Percentiles rank a stretch among this genome's conserved stretches.
Evolutionary conservation across 2,113 vertebrate species (phyloP).

Genomic region (Theropithecus gelada): DNA sequence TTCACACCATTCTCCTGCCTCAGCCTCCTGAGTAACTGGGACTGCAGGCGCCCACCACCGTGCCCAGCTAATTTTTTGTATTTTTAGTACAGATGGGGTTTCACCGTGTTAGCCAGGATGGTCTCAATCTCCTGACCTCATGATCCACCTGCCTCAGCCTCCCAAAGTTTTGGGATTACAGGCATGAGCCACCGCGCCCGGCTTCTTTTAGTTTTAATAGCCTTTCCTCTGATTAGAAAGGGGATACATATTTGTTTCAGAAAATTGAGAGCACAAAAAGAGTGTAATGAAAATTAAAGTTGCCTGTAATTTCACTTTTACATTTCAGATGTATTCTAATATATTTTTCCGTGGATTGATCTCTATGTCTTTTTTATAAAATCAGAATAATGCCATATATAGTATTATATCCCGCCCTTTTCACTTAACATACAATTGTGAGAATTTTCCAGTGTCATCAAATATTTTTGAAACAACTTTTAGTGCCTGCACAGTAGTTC

Average conservation of each 20-base stretch:
- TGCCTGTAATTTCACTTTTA: not conserved
- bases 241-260: not conserved
- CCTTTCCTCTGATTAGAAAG: not conserved
- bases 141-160: too few relatives aligned
- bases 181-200: too few relatives aligned
- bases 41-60: too few relatives aligned
- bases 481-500: too few relatives aligned
- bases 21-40: too few relatives aligned
- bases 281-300: not conserved
- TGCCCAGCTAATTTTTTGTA: too few relatives aligned
- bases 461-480: not conserved
- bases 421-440: not conserved
- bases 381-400: not conserved
- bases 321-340: not conserved
- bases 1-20: too few relatives aligned
- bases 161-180: too few relatives aligned
- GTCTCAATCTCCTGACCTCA: too few relatives aligned
- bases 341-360: not conserved
- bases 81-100: too few relatives aligned
- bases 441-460: not conserved
- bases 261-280: not conserved
- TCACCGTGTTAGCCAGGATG: too few relatives aligned
- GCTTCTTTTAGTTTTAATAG: not conserved
- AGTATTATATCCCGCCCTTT: not conserved
- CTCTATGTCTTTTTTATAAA: not conserved